Percentiles rank a stretch among this genome's conserved stretches.
These are phyloP conservation scores for Pomacea maculata DNA, from an alignment of 1,140 invertebrate species.

Conservation along the genomic window DNA sequence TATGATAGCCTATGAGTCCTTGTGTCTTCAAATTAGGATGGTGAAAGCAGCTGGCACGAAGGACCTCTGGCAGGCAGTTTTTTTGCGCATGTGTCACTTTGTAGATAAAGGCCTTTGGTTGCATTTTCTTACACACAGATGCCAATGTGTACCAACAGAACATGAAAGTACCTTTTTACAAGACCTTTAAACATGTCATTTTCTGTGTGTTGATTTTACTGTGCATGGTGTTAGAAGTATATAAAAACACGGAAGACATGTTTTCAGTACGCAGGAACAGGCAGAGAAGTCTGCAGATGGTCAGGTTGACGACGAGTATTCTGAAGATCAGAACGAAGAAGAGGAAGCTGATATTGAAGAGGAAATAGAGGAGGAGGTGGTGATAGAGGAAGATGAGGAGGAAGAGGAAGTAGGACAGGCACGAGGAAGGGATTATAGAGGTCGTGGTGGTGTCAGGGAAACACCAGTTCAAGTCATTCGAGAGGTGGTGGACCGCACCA, in stretches of 20 bases:
- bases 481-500: slow-evolving; percentile 8
- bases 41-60: neutral
- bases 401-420: slow-evolving; percentile 15
- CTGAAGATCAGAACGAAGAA: slow-evolving; percentile 43
- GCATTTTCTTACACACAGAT: too few relatives aligned
- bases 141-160: too few relatives aligned
- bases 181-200: too few relatives aligned
- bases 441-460: slow-evolving; percentile 13
- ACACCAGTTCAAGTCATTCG: slow-evolving; percentile 23
- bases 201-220: too few relatives aligned
- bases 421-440: neutral
- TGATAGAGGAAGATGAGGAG: slow-evolving; percentile 28
- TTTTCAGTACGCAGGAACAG: slow-evolving; percentile 12
- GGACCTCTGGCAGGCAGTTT: too few relatives aligned
- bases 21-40: neutral
- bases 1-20: neutral
- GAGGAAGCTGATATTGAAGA: slow-evolving; percentile 48
- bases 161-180: too few relatives aligned
- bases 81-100: too few relatives aligned
- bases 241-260: neutral
- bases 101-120: too few relatives aligned
- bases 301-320: slow-evolving; percentile 35
- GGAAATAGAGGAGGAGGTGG: slow-evolving; percentile 39
- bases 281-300: slow-evolving; percentile 33
- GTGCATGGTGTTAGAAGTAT: neutral